Evolutionary conservation across 2,797 vertebrate species (phyloP).

Genomic region (Cheirogaleus major): DNA sequence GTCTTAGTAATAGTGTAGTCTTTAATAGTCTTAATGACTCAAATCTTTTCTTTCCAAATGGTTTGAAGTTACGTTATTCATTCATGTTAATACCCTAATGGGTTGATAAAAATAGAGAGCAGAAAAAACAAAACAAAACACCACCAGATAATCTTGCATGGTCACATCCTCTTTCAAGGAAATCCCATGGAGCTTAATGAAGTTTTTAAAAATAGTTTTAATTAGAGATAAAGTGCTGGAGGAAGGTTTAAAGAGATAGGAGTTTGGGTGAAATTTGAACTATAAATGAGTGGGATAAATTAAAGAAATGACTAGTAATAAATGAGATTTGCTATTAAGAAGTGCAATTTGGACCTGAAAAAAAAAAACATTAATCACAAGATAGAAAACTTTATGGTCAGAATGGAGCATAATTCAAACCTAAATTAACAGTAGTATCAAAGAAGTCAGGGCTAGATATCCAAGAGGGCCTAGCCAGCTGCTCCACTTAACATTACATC

Average conservation of each 20-base stretch:
- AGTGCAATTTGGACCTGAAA: background rate
- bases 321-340: background rate
- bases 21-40: slow-evolving; percentile 19
- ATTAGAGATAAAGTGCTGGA: background rate
- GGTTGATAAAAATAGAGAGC: background rate
- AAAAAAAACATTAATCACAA: background rate
- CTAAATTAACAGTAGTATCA: background rate
- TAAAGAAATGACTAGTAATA: background rate
- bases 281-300: background rate
- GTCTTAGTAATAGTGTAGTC: background rate
- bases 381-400: background rate
- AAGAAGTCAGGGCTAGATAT: background rate
- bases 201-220: background rate
- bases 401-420: background rate
- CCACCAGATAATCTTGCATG: background rate
- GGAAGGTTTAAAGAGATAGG: background rate
- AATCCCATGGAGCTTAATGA: background rate
- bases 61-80: background rate
- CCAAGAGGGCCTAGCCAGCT: background rate
- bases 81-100: background rate
- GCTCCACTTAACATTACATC: background rate
- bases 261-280: background rate
- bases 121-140: background rate
- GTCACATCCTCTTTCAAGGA: background rate
- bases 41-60: background rate